phyloP scores from a whole-genome alignment of 2,797 vertebrate genomes.

The Liasis olivaceus region DNA sequence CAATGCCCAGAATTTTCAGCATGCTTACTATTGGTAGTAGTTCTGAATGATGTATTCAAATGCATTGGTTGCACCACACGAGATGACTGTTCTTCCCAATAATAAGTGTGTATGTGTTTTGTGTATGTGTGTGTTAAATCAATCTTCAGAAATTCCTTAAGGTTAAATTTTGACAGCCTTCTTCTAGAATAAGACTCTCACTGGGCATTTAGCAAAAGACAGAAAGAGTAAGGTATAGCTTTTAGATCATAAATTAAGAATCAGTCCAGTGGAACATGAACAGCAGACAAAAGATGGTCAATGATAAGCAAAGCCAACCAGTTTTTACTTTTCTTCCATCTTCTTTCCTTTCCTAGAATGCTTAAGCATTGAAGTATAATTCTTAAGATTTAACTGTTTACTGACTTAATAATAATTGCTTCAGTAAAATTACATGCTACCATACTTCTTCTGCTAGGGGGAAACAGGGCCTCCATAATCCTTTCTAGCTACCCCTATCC shows the following conservation, averaged over 20 bases:
- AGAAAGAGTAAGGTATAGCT: background rate
- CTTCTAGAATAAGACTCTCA: background rate
- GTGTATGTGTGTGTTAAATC: background rate
- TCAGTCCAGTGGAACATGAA: background rate
- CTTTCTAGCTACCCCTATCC: background rate
- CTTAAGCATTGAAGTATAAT: background rate
- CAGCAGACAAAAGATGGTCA: background rate
- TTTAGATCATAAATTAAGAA: background rate
- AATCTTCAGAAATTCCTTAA: background rate
- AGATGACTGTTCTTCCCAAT: background rate
- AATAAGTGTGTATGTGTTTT: background rate
- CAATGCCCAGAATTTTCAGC: background rate
- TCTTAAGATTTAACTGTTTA: background rate
- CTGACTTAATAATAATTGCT: background rate
- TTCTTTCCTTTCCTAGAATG: background rate
- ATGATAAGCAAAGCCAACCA: background rate
- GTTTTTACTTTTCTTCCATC: background rate
- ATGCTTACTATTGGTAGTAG: background rate
- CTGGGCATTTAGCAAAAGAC: background rate
- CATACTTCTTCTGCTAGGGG: background rate
- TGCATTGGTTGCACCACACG: background rate
- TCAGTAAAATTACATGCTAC: background rate
- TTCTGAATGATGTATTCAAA: background rate
- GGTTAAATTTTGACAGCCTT: background rate
- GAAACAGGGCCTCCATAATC: background rate